phyloP scores from a whole-genome alignment of 1,140 invertebrate genomes.

The Lepidurus couesii region DNA sequence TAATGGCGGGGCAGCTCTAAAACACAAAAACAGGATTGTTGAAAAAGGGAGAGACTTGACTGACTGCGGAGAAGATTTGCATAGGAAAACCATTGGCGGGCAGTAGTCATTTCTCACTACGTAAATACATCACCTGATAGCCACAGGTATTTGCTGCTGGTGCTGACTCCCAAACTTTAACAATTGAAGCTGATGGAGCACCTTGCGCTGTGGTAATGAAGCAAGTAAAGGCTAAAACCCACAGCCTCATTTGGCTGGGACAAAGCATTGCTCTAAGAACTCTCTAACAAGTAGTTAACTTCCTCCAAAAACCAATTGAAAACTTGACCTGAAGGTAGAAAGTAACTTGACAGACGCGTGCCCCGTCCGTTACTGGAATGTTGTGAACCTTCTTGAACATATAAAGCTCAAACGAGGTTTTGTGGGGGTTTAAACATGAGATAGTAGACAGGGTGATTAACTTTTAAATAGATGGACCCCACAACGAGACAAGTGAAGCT shows the following conservation, averaged over 20 bases:
- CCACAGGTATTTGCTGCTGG: background rate
- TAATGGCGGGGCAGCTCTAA: slow-evolving; percentile 40
- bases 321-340: background rate
- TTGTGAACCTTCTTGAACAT: background rate
- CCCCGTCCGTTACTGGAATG: background rate
- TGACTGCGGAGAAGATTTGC: background rate
- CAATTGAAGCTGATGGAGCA: background rate
- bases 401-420: background rate
- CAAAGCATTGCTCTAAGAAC: background rate
- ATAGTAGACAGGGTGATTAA: slow-evolving; percentile 1
- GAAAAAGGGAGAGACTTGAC: background rate
- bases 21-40: background rate
- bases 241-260: background rate
- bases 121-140: background rate
- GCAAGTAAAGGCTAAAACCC: background rate
- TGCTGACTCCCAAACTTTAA: background rate
- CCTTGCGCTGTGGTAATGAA: background rate
- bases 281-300: background rate
- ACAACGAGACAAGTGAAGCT: background rate
- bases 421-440: background rate
- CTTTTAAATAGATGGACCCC: slow-evolving; percentile 4
- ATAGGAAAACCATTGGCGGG: background rate
- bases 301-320: background rate
- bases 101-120: background rate
- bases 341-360: background rate